phyloP scores from a whole-genome alignment of 2,888 invertebrate species.

The Scrobipalpa atriplicella region DNA sequence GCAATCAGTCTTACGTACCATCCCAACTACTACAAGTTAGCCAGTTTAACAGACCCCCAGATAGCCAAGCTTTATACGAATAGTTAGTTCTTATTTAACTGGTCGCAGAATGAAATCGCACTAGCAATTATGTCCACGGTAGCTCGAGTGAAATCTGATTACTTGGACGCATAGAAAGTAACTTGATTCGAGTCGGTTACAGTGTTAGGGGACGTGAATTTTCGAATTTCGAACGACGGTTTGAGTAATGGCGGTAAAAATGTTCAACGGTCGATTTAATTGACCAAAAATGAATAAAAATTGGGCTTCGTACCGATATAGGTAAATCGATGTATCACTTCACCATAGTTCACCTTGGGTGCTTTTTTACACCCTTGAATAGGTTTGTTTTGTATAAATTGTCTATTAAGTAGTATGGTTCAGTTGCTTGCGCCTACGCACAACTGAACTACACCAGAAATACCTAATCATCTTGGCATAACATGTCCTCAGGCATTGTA shows the following conservation, averaged over 20 bases:
- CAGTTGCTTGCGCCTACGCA: too few relatives aligned
- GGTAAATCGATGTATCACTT: neutral
- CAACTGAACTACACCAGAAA: neutral
- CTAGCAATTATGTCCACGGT: slow-evolving; percentile 12
- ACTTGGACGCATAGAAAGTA: slow-evolving; percentile 57
- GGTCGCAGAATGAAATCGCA: neutral
- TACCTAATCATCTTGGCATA: slow-evolving; percentile 11
- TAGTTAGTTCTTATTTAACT: neutral
- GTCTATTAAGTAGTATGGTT: too few relatives aligned
- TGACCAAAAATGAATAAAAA: too few relatives aligned
- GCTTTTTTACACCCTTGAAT: too few relatives aligned
- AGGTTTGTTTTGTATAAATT: too few relatives aligned
- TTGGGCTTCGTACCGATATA: neutral
- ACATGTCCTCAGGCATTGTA: slow-evolving; percentile 2
- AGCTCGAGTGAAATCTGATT: slow-evolving; percentile 53
- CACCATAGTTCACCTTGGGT: too few relatives aligned
- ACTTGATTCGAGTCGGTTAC: slow-evolving; percentile 56
- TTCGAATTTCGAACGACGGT: slow-evolving; percentile 36
- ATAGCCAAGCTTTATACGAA: neutral
- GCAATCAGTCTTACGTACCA: slow-evolving; percentile 33
- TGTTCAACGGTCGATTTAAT: neutral
- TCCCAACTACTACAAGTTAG: neutral
- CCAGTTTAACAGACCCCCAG: neutral
- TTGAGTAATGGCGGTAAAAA: neutral
- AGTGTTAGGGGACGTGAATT: slow-evolving; percentile 42